Conservation (phyloP, 1,140 invertebrate genomes). For the Apis mellifera region Amel_HAv3.1 CM009941.2:2256001-2256500, state of each 20-base stretch:
- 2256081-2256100: background rate
- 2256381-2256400: background rate
- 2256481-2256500: background rate
- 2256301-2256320: background rate
- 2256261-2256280: background rate
- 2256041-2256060: background rate
- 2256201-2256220: background rate
- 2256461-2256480: background rate
- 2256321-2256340: background rate
- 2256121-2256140: too few relatives aligned
- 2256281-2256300: background rate
- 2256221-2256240: too few relatives aligned
- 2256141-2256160: too few relatives aligned
- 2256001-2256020: too few relatives aligned
- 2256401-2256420: background rate
- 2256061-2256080: background rate
- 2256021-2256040: background rate
- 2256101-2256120: background rate
- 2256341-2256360: background rate
- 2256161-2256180: background rate
- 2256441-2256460: background rate
- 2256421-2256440: background rate
- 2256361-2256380: background rate
- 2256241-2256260: background rate
- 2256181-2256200: background rate